phyloP scores from a whole-genome alignment of 2,113 vertebrate genomes.

The Antennarius striatus region DNA sequence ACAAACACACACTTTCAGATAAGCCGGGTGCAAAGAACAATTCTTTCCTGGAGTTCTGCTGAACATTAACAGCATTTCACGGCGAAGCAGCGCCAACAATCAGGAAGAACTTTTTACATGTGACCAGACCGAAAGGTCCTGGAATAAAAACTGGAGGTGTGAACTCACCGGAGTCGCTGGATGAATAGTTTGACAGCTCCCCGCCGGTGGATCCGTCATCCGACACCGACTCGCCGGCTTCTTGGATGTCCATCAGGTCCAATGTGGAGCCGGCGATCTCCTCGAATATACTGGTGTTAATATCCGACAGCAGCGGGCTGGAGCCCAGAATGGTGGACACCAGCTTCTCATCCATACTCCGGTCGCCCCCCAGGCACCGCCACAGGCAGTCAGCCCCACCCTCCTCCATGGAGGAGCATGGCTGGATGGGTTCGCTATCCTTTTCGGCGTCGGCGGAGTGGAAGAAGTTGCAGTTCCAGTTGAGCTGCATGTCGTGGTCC shows the following conservation, averaged over 20 bases:
- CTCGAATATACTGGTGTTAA: constrained; percentile 80
- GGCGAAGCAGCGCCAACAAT: neutral
- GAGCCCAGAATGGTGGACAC: constrained; percentile 69
- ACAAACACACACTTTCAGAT: constrained; percentile 25
- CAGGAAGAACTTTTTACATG: neutral
- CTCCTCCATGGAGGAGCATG: constrained; percentile 42
- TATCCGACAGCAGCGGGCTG: constrained; percentile 80
- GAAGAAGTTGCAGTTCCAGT: constrained; percentile 74
- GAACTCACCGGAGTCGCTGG: constrained; percentile 81
- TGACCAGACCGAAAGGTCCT: no score
- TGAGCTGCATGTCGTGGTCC: constrained; percentile 75
- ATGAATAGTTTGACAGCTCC: constrained; percentile 67
- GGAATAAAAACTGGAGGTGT: neutral
- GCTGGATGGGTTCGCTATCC: constrained; percentile 24
- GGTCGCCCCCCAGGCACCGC: constrained; percentile 55
- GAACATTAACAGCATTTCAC: constrained; percentile 45
- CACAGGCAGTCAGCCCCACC: constrained; percentile 74
- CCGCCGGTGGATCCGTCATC: constrained; percentile 75
- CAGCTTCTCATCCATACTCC: constrained; percentile 71
- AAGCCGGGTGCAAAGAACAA: constrained; percentile 36
- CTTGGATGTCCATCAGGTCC: constrained; percentile 66
- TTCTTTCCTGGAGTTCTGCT: constrained; percentile 16
- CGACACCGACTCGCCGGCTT: constrained; percentile 71
- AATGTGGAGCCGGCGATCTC: constrained; percentile 79
- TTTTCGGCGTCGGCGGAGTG: neutral